Base-by-base conservation (phyloP, 2,797 vertebrate genomes). In the Tenualosa ilisha region DNA sequence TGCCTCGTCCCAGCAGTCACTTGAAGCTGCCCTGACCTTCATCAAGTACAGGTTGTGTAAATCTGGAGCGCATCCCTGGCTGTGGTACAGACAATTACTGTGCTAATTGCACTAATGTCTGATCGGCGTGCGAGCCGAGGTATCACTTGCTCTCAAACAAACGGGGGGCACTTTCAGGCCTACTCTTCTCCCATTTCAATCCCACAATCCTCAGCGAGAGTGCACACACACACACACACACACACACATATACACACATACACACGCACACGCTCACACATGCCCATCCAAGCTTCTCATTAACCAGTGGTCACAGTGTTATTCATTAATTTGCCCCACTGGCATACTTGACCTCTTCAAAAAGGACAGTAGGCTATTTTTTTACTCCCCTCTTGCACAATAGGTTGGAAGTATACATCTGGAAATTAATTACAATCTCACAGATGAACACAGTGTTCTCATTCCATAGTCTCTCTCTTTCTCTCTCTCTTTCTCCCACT, bases 241-340 rank as follows among this genome's bases (percentile, higher is more conserved):
- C 8, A 37, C 65, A 68, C 26, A 68, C 61, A 24, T 6, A 26
- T n/a, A 24, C n/a, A 65, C 61, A 65, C 22, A 65, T 15, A 17
- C 59, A 17, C 59, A 6, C 59, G 2, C 20, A 17, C 61, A 9
- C 11, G 13, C 61, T n/a, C 68, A 20, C 37, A 5, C 68, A 75
- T 43, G 68, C 68, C 12, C 68, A 75, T 75, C 68, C 68, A 75
- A 75, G 68, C 37, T 75, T 43, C 68, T 75, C 68, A 75, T 75
- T 75, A 75, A 75, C 68, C 37, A 43, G 68, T 75, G 68, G 68
- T 75, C 68, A 75, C 68, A 75, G 37, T 75, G 68, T 13, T 13
- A 15, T 75, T 37, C 68, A 75, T 75, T 75, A 75, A 75, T 75
- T 75, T 75, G 13, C 68, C 68, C 68, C 31, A 20, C 37, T 75